Evolutionary conservation across 1,140 invertebrate genomes (phyloP), one percentile per base, ranked within the genome.

Genomic region (Mactra quadrangularis): DNA sequence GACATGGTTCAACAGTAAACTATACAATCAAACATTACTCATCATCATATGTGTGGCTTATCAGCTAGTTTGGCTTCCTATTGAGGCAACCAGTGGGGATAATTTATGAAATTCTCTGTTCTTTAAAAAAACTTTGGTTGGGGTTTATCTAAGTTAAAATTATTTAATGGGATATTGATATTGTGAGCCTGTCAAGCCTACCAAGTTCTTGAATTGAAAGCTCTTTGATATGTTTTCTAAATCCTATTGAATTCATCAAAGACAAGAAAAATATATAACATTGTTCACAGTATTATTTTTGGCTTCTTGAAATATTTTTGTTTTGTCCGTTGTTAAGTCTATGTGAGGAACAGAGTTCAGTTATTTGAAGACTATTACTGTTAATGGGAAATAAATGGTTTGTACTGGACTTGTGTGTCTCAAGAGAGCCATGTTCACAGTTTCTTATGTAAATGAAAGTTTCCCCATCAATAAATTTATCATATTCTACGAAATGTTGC

Each of bases 381-480:
- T 41, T 41, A 41, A 41, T 41, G 38, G 38, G 6, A 7, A 41
- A 41, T 41, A 41, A 41, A 41, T 41, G 38, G 15, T 7, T 66
- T 17, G 60, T 66, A 47, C 41, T 22, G 38, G 57, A 31, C 25
- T 19, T n/a, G 31, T 50, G 31, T 50, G 0, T 47, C 75, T 31
- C 45, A 35, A n/a, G 62, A 57, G 57, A 31, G 22, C 27, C 15
- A 29, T 76, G 29, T 47, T 57, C 62, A 52, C 45, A 25, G 27
- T 38, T 78, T 78, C 41, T 41, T 78, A 66, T 66, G 57, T 62
- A 78, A 78, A 78, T 78, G 75, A n/a, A n/a, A 78, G 47, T 6
- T 47, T 50, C 31, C 66, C 53, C 17, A 33, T 55, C 75, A 78
- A 78, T 78, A 66, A 62, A 64, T 72, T 72, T 31, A 57, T 57